Conservation (phyloP, 2,797 vertebrate species). For the Phrynocephalus forsythii region DNA sequence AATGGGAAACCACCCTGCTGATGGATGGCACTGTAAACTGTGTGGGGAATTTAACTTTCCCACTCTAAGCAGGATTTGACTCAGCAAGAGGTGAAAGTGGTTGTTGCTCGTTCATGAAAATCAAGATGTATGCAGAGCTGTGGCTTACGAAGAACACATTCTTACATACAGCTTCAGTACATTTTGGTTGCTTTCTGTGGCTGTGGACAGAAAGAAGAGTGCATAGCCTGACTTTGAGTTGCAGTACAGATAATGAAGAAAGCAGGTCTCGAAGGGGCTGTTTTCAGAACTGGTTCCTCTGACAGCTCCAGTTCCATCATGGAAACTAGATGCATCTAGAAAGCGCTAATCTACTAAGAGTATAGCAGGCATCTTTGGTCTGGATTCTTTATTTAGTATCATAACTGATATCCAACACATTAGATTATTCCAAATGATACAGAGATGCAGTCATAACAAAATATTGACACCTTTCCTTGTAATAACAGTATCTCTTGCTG, state of each 20-base stretch:
- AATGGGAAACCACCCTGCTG: too few relatives aligned
- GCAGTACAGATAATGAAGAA: not conserved
- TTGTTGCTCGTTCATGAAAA: too few relatives aligned
- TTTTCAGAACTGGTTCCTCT: not conserved
- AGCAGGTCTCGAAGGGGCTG: not conserved
- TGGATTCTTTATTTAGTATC: not conserved
- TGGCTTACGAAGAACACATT: not conserved
- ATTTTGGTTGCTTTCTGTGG: not conserved
- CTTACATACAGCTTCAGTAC: not conserved
- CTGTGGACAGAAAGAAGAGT: not conserved
- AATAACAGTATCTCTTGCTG: constrained; percentile 36
- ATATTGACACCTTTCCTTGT: constrained; percentile 28
- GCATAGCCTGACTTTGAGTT: not conserved
- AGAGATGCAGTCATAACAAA: too few relatives aligned
- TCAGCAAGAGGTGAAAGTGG: too few relatives aligned
- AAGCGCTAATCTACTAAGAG: not conserved
- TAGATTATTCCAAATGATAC: not conserved
- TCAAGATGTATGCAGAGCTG: too few relatives aligned
- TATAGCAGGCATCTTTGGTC: not conserved
- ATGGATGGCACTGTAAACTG: too few relatives aligned
- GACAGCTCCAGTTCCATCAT: not conserved
- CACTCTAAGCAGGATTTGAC: too few relatives aligned
- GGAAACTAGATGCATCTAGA: not conserved
- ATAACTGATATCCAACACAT: not conserved
- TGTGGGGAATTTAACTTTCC: too few relatives aligned